These are phyloP conservation scores for Drosophila nigrodunni DNA, from an alignment of 1,140 invertebrate species.

Conservation along the genomic window DNA sequence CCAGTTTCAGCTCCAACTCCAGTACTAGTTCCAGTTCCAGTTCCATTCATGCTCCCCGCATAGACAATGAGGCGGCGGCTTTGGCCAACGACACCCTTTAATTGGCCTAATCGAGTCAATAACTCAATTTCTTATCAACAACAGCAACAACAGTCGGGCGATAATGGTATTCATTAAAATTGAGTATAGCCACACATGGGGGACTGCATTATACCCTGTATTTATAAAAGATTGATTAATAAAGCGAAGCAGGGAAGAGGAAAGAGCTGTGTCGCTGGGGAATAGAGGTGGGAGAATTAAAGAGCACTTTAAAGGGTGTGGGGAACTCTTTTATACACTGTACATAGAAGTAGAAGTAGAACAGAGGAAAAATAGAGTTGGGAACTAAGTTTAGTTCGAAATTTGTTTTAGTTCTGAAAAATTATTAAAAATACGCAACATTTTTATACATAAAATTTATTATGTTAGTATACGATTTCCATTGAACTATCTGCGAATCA, in stretches of 20 bases:
- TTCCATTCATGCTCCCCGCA: constrained; percentile 1
- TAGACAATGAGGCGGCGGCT: constrained; percentile 8
- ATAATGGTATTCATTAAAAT: constrained; percentile 54
- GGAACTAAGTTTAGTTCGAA: no score
- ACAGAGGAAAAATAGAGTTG: no score
- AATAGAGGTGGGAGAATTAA: no score
- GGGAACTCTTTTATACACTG: no score
- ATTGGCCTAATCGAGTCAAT: constrained; percentile 76
- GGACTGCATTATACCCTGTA: constrained; percentile 3
- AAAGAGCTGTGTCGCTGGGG: no score
- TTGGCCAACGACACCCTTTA: constrained; percentile 66
- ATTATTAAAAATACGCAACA: no score
- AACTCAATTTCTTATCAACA: constrained; percentile 77
- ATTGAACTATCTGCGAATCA: neutral
- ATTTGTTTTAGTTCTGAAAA: no score
- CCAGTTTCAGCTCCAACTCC: neutral
- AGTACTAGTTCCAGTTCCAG: neutral
- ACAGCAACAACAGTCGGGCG: constrained; percentile 36
- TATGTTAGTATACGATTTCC: no score
- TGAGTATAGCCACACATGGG: neutral
- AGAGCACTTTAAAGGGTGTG: no score
- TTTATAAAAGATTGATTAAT: neutral
- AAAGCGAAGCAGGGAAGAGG: no score
- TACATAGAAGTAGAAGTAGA: no score
- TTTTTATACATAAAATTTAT: no score